Evolutionary conservation across 1,140 invertebrate species (phyloP), one percentile per base, ranked within the genome.

Genomic region (Brachionus manjavacas): DNA sequence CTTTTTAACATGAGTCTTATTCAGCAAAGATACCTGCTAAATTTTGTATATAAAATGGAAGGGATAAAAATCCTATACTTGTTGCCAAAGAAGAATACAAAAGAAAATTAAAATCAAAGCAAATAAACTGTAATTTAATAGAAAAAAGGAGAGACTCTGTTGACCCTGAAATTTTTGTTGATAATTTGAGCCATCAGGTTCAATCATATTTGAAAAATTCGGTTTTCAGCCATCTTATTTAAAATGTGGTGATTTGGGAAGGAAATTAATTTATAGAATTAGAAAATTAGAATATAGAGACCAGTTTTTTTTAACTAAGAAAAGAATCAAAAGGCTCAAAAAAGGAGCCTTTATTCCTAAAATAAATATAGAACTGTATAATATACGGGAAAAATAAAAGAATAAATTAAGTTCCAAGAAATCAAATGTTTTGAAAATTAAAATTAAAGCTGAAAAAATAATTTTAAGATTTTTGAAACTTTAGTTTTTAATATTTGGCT

Each of bases 281-380:
- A 72, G 68, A 72, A 72, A 72, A n/a, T 72, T 72, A 3, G 16
- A 72, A 72, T 72, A 39, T 72, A 39, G 7, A 43, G 28, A 72
- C 31, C 35, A 72, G 9, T 11, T 3, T n/a, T 72, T 41, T n/a
- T 41, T 41, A 31, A 3, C 25, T 31, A 68, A 39, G 28, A 39
- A 68, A 68, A 68, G 23, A 68, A 31, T 39, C n/a, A 31, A 39
- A 68, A 68, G 31, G 39, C 31, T 16, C 12, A 68, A 68, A 39
- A 20, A 46, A 80, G 20, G 20, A 6, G 41, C n/a, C 12, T 25
- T 23, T 0, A 14, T 81, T 39, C 35, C 31, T 14, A 46, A n/a
- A 64, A 81, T 41, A 64, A 81, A 80, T 80, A 12, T 80, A 8
- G 76, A 80, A 80, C 20, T 52, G 35, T 79, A 55, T 31, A 35